Evolutionary conservation across 2,797 vertebrate species (phyloP), one percentile per base, ranked within the genome.

Genomic region (Knipowitschia caucasica): DNA sequence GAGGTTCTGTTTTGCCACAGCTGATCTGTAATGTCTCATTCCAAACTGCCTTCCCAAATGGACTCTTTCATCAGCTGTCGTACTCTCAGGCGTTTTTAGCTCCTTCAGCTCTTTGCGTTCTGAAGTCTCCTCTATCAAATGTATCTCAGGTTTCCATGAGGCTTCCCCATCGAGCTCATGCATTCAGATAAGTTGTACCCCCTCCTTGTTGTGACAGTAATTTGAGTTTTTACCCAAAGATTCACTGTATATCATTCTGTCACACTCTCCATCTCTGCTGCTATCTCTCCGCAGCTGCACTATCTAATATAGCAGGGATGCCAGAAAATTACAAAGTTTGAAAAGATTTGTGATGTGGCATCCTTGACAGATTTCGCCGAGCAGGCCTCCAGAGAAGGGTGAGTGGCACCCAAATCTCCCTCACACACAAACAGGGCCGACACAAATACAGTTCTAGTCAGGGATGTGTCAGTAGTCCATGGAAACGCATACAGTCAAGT

Each of bases 341-440:
- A 77, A 78, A 78, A 77, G 59, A 81, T 82, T 79, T 78, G 63
- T 82, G 66, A 78, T 75, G 69, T 72, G 72, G 71, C 80, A 69
- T 74, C 44, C 57, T 57, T 80, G 81, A 75, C 79, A 79, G 69
- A 70, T 78, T 74, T 77, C 18, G 46, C 69, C 75, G 77, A 77
- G 27, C 45, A 59, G 67, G 67, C 64, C 64, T 55, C 75, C 70
- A 62, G 73, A 80, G 75, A 67, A 65, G 72, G 66, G 67, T 23
- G 30, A 67, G 72, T 80, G 73, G 73, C 72, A 71, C 50, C 42
- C 35, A 17, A 51, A 42, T 20, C 26, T 1, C 55, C 55, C 50
- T 64, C 31, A 59, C 67, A 61, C 38, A 24, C 54, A 55, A 52
- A 57, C 46, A 57, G 44, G 15, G 24, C 30, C 71, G 59, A 73